Evolutionary conservation across 2,113 vertebrate genomes (phyloP), one percentile per base, ranked within the genome.

Genomic region (Vanacampus margaritifer): DNA sequence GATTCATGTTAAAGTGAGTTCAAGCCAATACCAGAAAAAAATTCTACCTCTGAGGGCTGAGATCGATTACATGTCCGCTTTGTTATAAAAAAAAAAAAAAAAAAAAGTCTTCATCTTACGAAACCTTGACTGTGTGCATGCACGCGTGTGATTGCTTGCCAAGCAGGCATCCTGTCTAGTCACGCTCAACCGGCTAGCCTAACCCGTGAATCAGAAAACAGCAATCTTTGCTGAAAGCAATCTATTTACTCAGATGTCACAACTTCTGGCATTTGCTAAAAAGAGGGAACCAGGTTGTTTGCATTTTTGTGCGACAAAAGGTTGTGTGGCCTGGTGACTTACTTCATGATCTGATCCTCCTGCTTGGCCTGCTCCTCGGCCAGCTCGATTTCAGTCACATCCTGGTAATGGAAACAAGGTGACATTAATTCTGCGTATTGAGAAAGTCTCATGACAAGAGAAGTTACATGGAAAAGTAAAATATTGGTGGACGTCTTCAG

Each of bases 261-360:
- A 53, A 24, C 50, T 2, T 1, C 19, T 53, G 50, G 4, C 45
- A 4, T 46, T 46, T 41, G 39, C 39, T 4, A 26, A 54, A 0
- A 23, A 24, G 10, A 13, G 23, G 9, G 12, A 2, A 28, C n/a
- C 13, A 5, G 13, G 14, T 17, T 19, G 26, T 32, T 57, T 57
- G 14, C 54, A 54, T 26, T 54, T 54, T 54, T 54, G 24, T 13
- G 23, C 3, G 5, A 4, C 23, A 14, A 26, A 35, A 12, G 21
- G 13, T 12, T 12, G 3, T 10, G 58, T 24, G 19, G 21, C 23
- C 12, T 14, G 39, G 21, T 9, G 19, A 81, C 93, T 90, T 76
- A 97, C 97, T 94, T 97, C 3, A 99, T 78, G 23, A 97, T 92
- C 82, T 94, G 93, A 23, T 96, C 94, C 69, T 98, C 97, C 61